Conservation (phyloP, 2,888 invertebrate genomes). For the Mantis religiosa region DNA sequence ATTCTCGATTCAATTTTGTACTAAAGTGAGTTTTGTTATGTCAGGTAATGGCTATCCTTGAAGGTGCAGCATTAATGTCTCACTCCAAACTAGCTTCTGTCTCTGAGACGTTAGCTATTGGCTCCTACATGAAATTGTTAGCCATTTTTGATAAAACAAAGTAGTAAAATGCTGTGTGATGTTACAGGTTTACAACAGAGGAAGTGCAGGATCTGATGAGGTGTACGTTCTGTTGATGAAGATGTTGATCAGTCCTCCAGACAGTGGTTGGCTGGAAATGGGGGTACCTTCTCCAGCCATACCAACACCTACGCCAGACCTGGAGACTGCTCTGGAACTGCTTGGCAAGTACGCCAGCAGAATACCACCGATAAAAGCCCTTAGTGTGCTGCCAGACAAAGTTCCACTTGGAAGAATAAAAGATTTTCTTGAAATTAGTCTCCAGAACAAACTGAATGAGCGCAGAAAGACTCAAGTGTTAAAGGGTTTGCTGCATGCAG, state of each 20-base stretch:
- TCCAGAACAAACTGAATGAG: conserved; percentile 68
- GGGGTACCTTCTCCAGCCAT: conserved; percentile 48
- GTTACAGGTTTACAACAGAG: conserved; percentile 22
- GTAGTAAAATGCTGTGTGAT: no score
- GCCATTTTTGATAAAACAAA: no score
- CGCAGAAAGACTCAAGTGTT: conserved; percentile 73
- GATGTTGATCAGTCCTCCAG: conserved; percentile 50
- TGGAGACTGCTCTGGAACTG: conserved; percentile 73
- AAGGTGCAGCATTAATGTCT: no score
- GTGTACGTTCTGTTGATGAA: conserved; percentile 56
- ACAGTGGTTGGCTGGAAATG: conserved; percentile 42
- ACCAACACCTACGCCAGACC: conserved; percentile 55
- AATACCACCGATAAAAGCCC: conserved; percentile 76
- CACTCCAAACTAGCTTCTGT: no score
- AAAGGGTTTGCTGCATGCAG: conserved; percentile 78
- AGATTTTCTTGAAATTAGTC: conserved; percentile 72
- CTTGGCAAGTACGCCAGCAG: conserved; percentile 79
- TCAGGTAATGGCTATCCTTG: no score
- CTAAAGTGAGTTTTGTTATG: no score
- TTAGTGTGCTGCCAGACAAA: conserved; percentile 75
- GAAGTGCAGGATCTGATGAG: conserved; percentile 39
- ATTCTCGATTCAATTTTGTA: no score
- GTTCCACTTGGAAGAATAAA: conserved; percentile 73
- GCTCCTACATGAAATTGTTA: no score
- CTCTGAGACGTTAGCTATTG: no score